Base-by-base conservation (phyloP, 2,113 vertebrate genomes). In the Apteryx mantelli region DNA sequence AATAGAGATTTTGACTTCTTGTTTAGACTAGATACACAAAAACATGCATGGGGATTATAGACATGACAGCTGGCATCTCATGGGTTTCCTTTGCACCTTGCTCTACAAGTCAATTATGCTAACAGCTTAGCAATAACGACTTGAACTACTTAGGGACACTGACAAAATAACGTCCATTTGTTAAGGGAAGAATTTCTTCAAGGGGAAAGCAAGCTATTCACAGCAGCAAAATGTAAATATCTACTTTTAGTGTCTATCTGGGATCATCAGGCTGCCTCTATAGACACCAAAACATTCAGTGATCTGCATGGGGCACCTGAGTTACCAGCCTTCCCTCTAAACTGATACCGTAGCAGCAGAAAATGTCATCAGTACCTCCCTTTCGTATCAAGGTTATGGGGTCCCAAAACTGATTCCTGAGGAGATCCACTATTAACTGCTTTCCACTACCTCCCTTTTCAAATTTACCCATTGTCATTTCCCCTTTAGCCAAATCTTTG, bases 391-490 rank as follows among this genome's bases (percentile, higher is more conserved):
- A 77, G 21, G 30, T 69, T 55, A 44, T 15, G 13, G 42, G 30
- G 65, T 63, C 26, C n/a, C 82, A 60, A 89, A 73, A 26, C 82
- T 15, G 7, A 48, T 65, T 86, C 61, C 66, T 86, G 40, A 93
- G 40, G 85, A 86, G 44, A 21, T 71, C 34, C 34, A 87, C 48
- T 66, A 11, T 44, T 80, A 86, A 81, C 63, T 70, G 34, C 4
- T 46, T 14, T 86, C 32, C 34, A 8, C 56, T 89, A 76, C 14
- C n/a, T 73, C 9, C 40, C 7, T 52, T 88, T 44, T 73, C 53
- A 89, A 87, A 81, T 15, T 61, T 70, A 56, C 15, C 18, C 24
- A 22, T 9, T 87, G 70, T 61, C n/a, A 50, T 91, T 96, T 93
- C 44, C 44, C 16, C 63, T 88, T 36, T 21, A 93, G 48, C 9